Evolutionary conservation across 2,888 invertebrate species (phyloP), one percentile per base, ranked within the genome.

Genomic region (Zygogramma bicolorata): DNA sequence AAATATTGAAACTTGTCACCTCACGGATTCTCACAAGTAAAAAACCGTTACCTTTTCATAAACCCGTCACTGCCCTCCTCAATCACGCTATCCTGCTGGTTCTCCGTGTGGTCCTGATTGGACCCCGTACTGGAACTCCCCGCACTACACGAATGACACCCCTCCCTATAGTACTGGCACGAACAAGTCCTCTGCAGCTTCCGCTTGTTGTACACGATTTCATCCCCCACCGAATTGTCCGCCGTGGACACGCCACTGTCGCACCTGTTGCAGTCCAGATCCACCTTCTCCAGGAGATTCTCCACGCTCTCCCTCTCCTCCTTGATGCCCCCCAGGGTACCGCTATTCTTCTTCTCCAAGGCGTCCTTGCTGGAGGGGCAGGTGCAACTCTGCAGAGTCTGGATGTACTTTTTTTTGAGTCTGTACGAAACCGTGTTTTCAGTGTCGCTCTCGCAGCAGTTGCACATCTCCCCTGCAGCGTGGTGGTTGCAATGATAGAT

Each of bases 221-320:
- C 83, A 8, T 84, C 84, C 13, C 81, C 82, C 84, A 87, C 84
- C 3, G 86, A 86, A 77, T 87, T 87, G 79, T 89, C 89, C 5
- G 86, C 89, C 4, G 87, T 87, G 18, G 87, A 86, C 25, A 87
- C 83, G 13, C 87, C 87, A 80, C 89, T 89, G 79, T 90, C 90
- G 80, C 90, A 90, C 13, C 89, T 86, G 70, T 89, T 89, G 80
- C 89, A 90, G 62, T 88, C 87, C 40, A 88, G 87, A 79, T 90
- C 89, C 75, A 89, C 87, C 72, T 85, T 85, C 72, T 86, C 86
- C 60, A 88, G 77, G 10, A 87, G 77, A 78, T 87, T 84, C 74
- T 88, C 87, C n/a, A 85, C 85, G 79, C 87, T 87, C 78, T 88
- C 88, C 20, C 88, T 84, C 81, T 88, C 88, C 80, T 88, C 88